Evolutionary conservation across 2,113 vertebrate genomes (phyloP).

Genomic region (Xerus inauris): DNA sequence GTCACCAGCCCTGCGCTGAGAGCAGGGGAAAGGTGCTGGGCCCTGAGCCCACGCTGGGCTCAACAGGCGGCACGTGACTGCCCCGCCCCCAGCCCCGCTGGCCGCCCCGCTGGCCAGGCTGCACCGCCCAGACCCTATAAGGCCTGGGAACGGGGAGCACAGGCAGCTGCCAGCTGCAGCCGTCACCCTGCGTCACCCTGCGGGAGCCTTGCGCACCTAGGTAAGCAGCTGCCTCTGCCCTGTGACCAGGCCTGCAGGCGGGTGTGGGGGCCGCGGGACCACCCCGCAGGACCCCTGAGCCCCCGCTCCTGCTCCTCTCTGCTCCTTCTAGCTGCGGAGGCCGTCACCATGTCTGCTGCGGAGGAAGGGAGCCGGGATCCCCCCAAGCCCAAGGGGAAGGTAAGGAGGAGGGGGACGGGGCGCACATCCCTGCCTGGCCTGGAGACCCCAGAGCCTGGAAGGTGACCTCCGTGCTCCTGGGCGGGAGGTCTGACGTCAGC

Average conservation of each 20-base stretch:
- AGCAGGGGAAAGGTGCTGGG: slow-evolving; percentile 75
- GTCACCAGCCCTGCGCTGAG: neutral
- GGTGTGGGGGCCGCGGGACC: neutral
- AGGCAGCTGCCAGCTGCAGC: neutral
- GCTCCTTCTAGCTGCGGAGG: neutral
- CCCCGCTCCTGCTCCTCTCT: neutral
- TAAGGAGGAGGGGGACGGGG: neutral
- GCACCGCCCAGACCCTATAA: slow-evolving; percentile 75
- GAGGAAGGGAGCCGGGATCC: slow-evolving; percentile 10
- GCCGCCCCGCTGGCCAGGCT: neutral
- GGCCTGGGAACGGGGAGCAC: slow-evolving; percentile 39
- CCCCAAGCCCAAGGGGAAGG: slow-evolving; percentile 77
- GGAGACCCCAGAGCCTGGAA: neutral
- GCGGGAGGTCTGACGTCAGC: too few species aligned
- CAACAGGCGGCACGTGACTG: neutral
- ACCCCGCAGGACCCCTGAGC: too few species aligned
- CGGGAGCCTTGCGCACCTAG: neutral
- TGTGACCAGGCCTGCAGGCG: neutral
- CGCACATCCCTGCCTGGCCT: too few species aligned
- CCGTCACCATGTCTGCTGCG: slow-evolving; percentile 60
- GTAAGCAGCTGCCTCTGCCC: neutral
- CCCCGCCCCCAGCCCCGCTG: neutral
- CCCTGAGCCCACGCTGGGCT: neutral
- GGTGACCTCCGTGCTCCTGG: neutral
- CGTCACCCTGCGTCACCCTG: neutral